Evolutionary conservation across 2,888 invertebrate species (phyloP), one percentile per base, ranked within the genome.

Genomic region (Nymphalis c-album): DNA sequence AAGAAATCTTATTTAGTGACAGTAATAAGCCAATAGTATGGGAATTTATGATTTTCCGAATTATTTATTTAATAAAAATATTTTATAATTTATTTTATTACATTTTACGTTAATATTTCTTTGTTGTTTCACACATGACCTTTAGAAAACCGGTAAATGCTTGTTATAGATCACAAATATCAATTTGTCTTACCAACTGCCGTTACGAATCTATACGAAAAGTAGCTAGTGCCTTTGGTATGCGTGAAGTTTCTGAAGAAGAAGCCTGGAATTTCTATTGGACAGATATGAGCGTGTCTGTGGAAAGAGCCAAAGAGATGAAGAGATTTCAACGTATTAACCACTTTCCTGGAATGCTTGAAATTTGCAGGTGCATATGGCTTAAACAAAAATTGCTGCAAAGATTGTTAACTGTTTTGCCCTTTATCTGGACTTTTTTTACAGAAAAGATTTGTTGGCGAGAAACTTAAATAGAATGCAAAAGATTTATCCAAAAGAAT

Each of bases 251-350:
- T 0, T 93, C 94, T 0, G 97, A 97, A 75, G 94, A 94, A 60
- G 96, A 97, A 68, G 94, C 95, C 63, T 98, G 98, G 98, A 97
- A 97, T 83, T 94, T 98, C 73, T 96, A 96, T 80, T 98, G 98
- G 98, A 96, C 97, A 0, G 98, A 98, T 83, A 94, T 96, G 78
- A 96, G 96, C 74, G 95, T 98, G 22, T 96, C 97, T 13, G 94
- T 97, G 2, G 97, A 98, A 78, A 88, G 96, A 63, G 97, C 96
- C 59, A 97, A 97, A 86, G 97, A 97, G 77, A 97, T 98, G 97
- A 97, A 97, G 86, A 93, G 97, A 71, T 98, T 96, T 85, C 96
- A 98, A 90, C 96, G 97, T 82, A 96, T 98, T 70, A 98, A 98
- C 85, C 98, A 98, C 87, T 98, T 98, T 83, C 98, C 98, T 1